Evolutionary conservation across 2,888 invertebrate genomes (phyloP).

Genomic region (Chrysolina americana): DNA sequence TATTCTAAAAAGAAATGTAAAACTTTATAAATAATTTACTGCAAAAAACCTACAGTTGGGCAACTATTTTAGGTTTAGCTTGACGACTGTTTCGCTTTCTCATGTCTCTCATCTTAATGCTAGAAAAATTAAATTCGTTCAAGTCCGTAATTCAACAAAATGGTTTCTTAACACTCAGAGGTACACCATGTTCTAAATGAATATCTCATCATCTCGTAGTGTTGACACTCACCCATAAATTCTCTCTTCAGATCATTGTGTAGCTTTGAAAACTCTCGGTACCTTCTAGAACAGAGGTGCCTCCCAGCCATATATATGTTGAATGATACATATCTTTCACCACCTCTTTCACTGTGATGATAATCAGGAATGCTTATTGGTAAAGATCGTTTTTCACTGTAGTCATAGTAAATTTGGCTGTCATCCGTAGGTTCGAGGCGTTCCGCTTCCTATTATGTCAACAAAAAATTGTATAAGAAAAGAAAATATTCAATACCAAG

Average conservation of each 20-base stretch:
- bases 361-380: conserved; percentile 96
- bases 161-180: too few species aligned
- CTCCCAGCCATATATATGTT: conserved; percentile 99
- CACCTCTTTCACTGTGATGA: conserved; percentile 88
- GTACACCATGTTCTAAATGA: too few species aligned
- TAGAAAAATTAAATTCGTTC: too few species aligned
- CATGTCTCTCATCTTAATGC: too few species aligned
- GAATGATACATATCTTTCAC: conserved; percentile 94
- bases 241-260: conserved; percentile 93
- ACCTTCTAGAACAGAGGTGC: conserved; percentile 95
- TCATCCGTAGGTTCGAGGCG: conserved; percentile 89
- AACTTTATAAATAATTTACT: too few species aligned
- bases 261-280: conserved; percentile 94
- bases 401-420: conserved; percentile 85
- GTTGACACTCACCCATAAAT: conserved; percentile 79
- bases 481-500: too few species aligned
- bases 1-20: too few species aligned
- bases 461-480: conserved; percentile 6
- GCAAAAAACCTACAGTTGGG: too few species aligned
- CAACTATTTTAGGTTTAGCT: too few species aligned
- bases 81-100: too few species aligned
- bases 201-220: neutral
- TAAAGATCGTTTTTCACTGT: conserved; percentile 93
- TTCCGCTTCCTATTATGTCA: conserved; percentile 81
- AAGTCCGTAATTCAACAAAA: too few species aligned